Conservation (phyloP, 2,888 invertebrate species). For the Amiota communis region DNA sequence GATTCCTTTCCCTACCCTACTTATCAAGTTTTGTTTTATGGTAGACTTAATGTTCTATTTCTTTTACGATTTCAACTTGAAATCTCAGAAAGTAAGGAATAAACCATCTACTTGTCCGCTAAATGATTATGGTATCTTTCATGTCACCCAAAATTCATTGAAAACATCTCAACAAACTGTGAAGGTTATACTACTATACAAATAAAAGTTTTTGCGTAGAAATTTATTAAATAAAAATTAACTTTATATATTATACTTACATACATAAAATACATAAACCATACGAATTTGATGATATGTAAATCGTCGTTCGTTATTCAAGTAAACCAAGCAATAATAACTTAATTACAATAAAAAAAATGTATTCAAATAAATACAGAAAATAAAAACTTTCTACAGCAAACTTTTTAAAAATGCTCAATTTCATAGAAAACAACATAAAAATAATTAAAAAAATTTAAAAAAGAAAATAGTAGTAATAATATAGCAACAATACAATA, state of each 20-base stretch:
- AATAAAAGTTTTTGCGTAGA: slow-evolving; percentile 23
- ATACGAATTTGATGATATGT: background rate
- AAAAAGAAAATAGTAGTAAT: background rate
- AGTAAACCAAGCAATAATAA: slow-evolving; percentile 31
- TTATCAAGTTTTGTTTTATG: too few relatives aligned
- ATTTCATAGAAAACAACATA: slow-evolving; percentile 9
- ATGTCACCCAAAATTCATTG: too few relatives aligned
- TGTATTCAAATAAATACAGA: slow-evolving; percentile 8
- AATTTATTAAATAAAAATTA: slow-evolving; percentile 7
- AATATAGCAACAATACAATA: background rate
- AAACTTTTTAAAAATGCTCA: slow-evolving; percentile 20
- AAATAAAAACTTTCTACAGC: background rate
- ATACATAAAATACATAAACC: background rate
- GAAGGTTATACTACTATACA: background rate
- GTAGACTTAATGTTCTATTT: too few relatives aligned
- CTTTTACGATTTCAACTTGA: too few relatives aligned
- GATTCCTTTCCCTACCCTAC: too few relatives aligned
- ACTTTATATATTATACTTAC: background rate
- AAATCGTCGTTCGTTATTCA: slow-evolving; percentile 15
- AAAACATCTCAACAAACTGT: too few relatives aligned
- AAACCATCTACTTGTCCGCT: too few relatives aligned
- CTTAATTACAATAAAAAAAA: slow-evolving; percentile 42
- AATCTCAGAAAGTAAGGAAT: too few relatives aligned
- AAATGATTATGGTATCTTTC: too few relatives aligned
- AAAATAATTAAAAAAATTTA: background rate